Evolutionary conservation across 2,113 vertebrate genomes (phyloP).

Genomic region (Rhinopithecus roxellana): DNA sequence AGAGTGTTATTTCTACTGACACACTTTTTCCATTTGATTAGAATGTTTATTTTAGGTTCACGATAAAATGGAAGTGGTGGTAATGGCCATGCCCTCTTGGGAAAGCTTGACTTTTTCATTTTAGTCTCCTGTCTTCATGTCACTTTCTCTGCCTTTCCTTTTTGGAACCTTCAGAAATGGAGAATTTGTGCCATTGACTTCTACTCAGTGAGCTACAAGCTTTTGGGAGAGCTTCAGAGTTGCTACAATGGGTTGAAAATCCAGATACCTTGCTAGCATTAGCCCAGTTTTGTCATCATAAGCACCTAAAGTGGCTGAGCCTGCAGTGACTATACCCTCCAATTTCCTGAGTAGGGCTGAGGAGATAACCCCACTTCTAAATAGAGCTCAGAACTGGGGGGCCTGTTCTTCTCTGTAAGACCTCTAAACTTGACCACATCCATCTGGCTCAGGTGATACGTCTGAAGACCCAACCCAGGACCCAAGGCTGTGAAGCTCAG

Average conservation of each 20-base stretch:
- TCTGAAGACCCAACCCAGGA: not conserved
- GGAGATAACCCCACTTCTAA: not conserved
- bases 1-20: constrained; percentile 34
- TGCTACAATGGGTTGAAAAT: not conserved
- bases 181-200: not conserved
- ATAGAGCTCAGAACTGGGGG: not conserved
- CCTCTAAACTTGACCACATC: not conserved
- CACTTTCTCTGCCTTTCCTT: not conserved
- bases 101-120: not conserved
- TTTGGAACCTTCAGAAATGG: constrained; percentile 20
- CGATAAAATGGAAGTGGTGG: not conserved
- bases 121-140: not conserved
- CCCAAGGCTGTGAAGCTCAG: not conserved
- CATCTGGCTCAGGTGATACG: not conserved
- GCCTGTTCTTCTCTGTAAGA: not conserved
- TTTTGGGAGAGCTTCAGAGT: not conserved
- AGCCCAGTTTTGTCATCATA: not conserved
- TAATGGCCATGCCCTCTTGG: not conserved
- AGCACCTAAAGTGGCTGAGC: not conserved
- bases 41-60: constrained; percentile 54
- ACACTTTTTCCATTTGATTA: constrained; percentile 60
- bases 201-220: not conserved
- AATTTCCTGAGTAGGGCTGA: not conserved
- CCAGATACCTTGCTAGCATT: not conserved
- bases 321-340: not conserved